A percentile compares a stretch with the other conserved stretches of the same genome.
These are phyloP conservation scores for Neoscelio sp. DNA, from an alignment of 2,888 invertebrate species.

Conservation along the genomic window DNA sequence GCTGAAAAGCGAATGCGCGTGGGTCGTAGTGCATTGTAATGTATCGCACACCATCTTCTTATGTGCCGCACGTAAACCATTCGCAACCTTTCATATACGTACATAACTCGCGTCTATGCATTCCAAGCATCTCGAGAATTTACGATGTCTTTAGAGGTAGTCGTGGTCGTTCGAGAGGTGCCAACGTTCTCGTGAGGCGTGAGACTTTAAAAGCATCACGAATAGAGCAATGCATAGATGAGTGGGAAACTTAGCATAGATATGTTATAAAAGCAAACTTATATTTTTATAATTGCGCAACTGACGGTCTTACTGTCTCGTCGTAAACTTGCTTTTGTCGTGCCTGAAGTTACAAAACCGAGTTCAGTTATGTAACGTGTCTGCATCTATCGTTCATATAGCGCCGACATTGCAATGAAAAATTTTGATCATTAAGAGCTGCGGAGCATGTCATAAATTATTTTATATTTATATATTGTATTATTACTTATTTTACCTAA, in stretches of 20 bases:
- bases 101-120: conserved; percentile 68
- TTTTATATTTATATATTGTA: too few species aligned
- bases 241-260: conserved; percentile 41
- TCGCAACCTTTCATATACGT: conserved; percentile 68
- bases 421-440: too few species aligned
- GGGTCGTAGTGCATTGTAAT: conserved; percentile 57
- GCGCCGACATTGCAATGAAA: too few species aligned
- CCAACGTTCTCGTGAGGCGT: conserved; percentile 60
- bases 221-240: conserved; percentile 49
- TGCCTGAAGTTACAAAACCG: neutral
- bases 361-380: neutral
- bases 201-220: conserved; percentile 58
- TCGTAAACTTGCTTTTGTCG: conserved; percentile 17
- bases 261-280: conserved; percentile 40
- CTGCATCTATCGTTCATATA: too few species aligned
- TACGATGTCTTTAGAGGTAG: conserved; percentile 68
- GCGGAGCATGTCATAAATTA: too few species aligned
- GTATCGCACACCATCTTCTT: conserved; percentile 52
- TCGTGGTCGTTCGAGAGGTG: conserved; percentile 67
- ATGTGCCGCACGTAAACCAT: conserved; percentile 67
- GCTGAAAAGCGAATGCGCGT: conserved; percentile 38
- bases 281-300: conserved; percentile 28
- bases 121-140: conserved; percentile 67
- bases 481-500: too few species aligned
- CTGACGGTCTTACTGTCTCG: neutral